Base-by-base conservation (phyloP, 2,113 vertebrate species). In the Lycocorax pyrrhopterus region DNA sequence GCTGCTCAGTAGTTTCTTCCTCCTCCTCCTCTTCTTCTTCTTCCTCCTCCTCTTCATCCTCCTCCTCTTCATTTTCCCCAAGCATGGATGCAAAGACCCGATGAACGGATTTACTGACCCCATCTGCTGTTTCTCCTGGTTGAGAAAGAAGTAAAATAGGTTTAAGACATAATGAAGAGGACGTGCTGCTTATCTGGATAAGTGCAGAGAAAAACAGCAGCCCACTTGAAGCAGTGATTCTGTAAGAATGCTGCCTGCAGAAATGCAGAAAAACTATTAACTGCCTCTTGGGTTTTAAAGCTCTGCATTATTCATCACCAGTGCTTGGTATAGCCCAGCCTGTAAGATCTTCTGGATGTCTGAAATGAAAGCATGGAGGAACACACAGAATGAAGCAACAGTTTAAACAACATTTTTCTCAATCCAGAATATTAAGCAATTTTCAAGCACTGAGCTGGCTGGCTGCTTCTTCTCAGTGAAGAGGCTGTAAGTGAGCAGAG, bases 11-110 rank as follows among this genome's bases (percentile, higher is more conserved):
- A 51, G 95, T 92, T 87, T 98, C 98, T 18, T 95, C 98, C 6
- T 96, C 98, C 6, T 96, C 98, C 25, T 98, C 97, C 7, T 97
- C 98, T 10, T 98, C 98, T 4, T 98, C 98, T 0, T 98, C 98
- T 0, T 97, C 98, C 1, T 97, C 97, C 1, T 97, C 96, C 4
- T 96, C 95, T 0, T 98, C 97, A 1, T 96, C 95, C 5, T 97
- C 96, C 5, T 97, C 98, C 17, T 97, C 97, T 44, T 98, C 98
- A n/a, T 96, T 98, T 88, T 99, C 98, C 83, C 98, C 98, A 63
- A 99, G 97, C 98, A 99, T 99, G 89, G 99, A 99, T 20, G 99
- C 99, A 75, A 99, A 99, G 79, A 98, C 99, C 37, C 98, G 98
- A 87, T 99, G 99, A 53, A 99, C 99, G 52, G 98, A 98, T 43